phyloP scores from a whole-genome alignment of 1,140 invertebrate species.

The Pararge aegeria region DNA sequence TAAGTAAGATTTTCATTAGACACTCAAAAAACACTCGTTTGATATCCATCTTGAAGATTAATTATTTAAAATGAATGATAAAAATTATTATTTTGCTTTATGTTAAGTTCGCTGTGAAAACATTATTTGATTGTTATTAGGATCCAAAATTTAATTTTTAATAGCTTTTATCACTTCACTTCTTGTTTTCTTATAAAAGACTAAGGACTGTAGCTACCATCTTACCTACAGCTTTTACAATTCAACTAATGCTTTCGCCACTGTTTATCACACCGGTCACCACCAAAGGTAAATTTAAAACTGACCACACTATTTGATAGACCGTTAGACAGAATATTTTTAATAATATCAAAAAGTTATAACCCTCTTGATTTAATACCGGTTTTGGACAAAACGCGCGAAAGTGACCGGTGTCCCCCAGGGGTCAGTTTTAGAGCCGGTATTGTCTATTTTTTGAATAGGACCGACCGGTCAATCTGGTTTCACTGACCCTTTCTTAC shows the following conservation, averaged over 20 bases:
- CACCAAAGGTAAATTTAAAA: slow-evolving; percentile 47
- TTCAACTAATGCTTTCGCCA: slow-evolving; percentile 33
- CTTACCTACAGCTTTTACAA: too few relatives aligned
- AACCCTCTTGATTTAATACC: slow-evolving; percentile 62
- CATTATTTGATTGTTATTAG: too few relatives aligned
- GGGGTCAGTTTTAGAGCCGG: slow-evolving; percentile 59
- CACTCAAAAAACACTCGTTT: too few relatives aligned
- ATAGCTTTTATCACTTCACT: too few relatives aligned
- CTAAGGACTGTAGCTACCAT: too few relatives aligned
- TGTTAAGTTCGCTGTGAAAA: too few relatives aligned
- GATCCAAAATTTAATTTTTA: too few relatives aligned
- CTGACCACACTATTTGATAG: slow-evolving; percentile 55
- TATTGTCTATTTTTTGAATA: slow-evolving; percentile 70
- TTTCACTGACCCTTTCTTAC: slow-evolving; percentile 74
- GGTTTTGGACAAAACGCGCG: slow-evolving; percentile 55
- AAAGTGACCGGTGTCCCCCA: slow-evolving; percentile 70
- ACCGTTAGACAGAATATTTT: slow-evolving; percentile 38
- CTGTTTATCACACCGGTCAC: slow-evolving; percentile 35
- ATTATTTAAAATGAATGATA: too few relatives aligned
- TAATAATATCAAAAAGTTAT: slow-evolving; percentile 49
- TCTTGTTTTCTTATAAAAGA: too few relatives aligned
- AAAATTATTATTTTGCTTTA: too few relatives aligned
- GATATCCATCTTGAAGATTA: neutral
- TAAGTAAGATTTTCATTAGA: too few relatives aligned
- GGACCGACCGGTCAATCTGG: slow-evolving; percentile 75